These are phyloP conservation scores for Chamaea fasciata DNA, from an alignment of 2,113 vertebrate species.

Conservation along the genomic window DNA sequence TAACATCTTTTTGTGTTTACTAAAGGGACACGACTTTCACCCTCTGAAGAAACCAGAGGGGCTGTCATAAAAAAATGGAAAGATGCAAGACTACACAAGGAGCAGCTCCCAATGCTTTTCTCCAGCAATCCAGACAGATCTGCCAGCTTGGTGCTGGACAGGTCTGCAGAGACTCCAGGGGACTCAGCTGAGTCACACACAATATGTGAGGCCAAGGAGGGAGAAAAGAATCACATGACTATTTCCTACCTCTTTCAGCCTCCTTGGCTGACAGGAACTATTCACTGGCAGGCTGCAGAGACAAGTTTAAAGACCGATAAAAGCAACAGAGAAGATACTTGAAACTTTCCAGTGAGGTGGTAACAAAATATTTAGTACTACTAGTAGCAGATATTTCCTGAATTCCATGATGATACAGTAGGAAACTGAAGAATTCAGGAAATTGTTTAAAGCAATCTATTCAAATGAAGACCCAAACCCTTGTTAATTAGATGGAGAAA, in stretches of 20 bases:
- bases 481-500: not conserved
- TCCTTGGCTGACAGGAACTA: not conserved
- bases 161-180: not conserved
- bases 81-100: not conserved
- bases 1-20: not conserved
- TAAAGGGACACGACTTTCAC: not conserved
- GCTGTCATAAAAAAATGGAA: not conserved
- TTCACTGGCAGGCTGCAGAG: not conserved
- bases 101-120: accelerated
- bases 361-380: not conserved
- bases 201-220: not conserved
- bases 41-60: not conserved
- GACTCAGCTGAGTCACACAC: not conserved
- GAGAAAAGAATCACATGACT: not conserved
- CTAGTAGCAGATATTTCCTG: not conserved
- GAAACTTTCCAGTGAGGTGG: not conserved
- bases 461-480: not conserved
- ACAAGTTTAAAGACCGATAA: not conserved
- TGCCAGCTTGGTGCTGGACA: not conserved
- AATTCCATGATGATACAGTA: not conserved
- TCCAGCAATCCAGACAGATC: accelerated
- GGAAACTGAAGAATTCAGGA: not conserved
- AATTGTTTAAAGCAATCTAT: not conserved
- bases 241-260: not conserved
- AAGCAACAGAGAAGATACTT: not conserved